Evolutionary conservation across 2,888 invertebrate genomes (phyloP).

Genomic region (Cepaea hortensis): DNA sequence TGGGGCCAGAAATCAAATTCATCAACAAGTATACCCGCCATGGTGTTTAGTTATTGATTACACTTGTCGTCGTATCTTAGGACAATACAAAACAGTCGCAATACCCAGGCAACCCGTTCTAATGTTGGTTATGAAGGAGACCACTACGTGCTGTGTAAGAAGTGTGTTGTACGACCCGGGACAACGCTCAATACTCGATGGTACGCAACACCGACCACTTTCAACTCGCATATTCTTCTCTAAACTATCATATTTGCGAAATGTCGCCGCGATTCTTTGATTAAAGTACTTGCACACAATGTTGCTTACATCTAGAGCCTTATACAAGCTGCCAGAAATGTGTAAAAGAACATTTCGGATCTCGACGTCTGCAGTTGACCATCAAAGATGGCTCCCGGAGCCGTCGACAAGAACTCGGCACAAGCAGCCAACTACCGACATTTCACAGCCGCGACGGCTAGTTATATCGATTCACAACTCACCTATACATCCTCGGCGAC

Average conservation of each 20-base stretch:
- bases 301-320: background rate
- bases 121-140: no score
- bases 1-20: no score
- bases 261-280: background rate
- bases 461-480: slow-evolving; percentile 9
- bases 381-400: slow-evolving; percentile 30
- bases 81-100: no score
- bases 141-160: no score
- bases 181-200: slow-evolving; percentile 29
- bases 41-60: no score
- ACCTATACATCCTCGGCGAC: background rate
- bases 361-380: slow-evolving; percentile 33
- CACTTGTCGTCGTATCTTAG: no score
- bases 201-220: slow-evolving; percentile 21
- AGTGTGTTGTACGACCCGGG: background rate
- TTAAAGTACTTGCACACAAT: background rate
- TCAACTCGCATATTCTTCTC: background rate
- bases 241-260: background rate
- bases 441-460: background rate
- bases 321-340: background rate
- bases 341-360: background rate
- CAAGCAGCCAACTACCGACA: background rate
- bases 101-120: no score
- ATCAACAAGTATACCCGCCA: no score
- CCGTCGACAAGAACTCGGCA: background rate